A percentile compares a stretch with the other conserved stretches of the same genome.
These are phyloP conservation scores for Drosophila seguyi DNA, from an alignment of 1,140 invertebrate species.

Conservation along the genomic window DNA sequence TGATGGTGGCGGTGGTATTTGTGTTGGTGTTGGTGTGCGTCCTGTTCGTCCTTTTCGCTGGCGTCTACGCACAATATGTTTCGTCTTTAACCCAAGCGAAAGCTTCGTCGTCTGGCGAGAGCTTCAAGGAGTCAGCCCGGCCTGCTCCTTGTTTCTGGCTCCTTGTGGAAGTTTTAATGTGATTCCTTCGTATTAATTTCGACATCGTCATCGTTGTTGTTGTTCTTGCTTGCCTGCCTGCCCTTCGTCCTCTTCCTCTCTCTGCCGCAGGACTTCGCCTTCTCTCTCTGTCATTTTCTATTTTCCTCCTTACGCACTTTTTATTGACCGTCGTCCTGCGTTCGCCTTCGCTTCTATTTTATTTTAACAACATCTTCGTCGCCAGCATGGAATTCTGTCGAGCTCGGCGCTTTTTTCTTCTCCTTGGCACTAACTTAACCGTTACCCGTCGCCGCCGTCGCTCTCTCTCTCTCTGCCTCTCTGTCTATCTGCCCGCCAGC, in stretches of 20 bases:
- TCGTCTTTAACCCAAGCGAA: conserved; percentile 81
- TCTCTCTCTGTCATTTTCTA: conserved; percentile 58
- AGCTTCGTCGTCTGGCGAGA: conserved; percentile 47
- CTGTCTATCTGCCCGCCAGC: neutral
- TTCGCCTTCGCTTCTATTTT: conserved; percentile 57
- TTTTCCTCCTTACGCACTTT: conserved; percentile 76
- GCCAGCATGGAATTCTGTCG: conserved; percentile 73
- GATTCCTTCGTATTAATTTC: conserved; percentile 83
- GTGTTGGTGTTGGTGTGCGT: conserved; percentile 40
- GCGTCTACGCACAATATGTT: conserved; percentile 83
- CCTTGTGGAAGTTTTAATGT: conserved; percentile 79
- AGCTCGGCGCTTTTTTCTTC: conserved; percentile 63
- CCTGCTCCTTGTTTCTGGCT: conserved; percentile 30
- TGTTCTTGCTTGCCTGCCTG: conserved; percentile 47
- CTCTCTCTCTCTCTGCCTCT: neutral
- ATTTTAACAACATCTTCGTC: conserved; percentile 77
- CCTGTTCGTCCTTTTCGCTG: conserved; percentile 65
- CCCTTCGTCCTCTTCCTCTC: conserved; percentile 11
- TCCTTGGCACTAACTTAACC: conserved; percentile 47
- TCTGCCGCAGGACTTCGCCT: neutral
- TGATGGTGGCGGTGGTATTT: neutral
- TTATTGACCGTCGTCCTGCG: conserved; percentile 67
- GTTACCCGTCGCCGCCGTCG: conserved; percentile 26
- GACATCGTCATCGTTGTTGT: conserved; percentile 71
- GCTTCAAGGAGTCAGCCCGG: conserved; percentile 41